Conservation (phyloP, 2,113 vertebrate species). For the Enhydra lutris region DNA sequence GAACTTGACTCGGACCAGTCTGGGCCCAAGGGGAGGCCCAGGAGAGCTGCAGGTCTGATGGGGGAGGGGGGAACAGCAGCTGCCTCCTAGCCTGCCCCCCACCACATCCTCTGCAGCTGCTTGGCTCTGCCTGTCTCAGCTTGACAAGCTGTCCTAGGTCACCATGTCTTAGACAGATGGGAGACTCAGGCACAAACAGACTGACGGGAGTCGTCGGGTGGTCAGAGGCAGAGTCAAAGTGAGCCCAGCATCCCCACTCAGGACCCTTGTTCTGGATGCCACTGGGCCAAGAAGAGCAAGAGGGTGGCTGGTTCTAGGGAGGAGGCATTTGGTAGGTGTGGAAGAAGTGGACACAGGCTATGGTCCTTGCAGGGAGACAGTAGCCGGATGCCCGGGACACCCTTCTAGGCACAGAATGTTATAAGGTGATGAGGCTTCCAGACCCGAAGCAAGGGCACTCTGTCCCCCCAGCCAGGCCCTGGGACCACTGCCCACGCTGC, state of each 20-base stretch:
- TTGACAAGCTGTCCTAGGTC: fast-evolving
- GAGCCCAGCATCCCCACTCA: neutral
- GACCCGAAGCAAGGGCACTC: neutral
- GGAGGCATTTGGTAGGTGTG: neutral
- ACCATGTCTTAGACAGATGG: neutral
- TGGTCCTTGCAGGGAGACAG: neutral
- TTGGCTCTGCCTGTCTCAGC: neutral
- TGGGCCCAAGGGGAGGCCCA: neutral
- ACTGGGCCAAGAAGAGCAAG: neutral
- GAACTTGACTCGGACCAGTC: neutral
- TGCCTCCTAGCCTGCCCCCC: neutral
- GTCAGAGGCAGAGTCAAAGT: neutral
- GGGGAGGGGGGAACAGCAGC: neutral
- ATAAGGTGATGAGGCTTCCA: neutral
- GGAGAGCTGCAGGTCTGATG: neutral
- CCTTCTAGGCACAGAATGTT: neutral
- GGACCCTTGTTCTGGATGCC: neutral
- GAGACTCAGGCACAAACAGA: neutral
- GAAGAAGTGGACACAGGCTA: neutral
- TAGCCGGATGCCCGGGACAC: neutral
- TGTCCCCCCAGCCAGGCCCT: neutral
- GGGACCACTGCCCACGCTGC: neutral
- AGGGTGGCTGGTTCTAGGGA: neutral
- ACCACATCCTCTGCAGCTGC: neutral
- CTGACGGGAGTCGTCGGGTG: neutral